phyloP scores from a whole-genome alignment of 2,797 vertebrate genomes.

The Euthynnus affinis region DNA sequence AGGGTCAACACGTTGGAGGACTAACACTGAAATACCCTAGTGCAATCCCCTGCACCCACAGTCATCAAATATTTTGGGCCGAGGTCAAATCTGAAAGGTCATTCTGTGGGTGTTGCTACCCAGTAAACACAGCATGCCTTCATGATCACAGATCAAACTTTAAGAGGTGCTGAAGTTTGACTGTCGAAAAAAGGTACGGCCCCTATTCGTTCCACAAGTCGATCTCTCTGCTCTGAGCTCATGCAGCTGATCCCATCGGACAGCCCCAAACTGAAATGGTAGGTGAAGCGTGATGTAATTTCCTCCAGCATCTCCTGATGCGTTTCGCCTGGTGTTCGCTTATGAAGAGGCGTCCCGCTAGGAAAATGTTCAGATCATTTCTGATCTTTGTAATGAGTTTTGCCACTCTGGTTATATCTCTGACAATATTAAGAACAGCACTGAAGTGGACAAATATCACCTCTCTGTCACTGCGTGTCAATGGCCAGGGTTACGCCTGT shows the following conservation, averaged over 20 bases:
- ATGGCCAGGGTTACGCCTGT: constrained; percentile 42
- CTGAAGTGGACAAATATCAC: constrained; percentile 62
- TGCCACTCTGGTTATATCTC: constrained; percentile 67
- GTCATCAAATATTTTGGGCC: constrained; percentile 66
- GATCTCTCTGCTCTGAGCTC: constrained; percentile 62
- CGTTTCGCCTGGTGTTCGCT: constrained; percentile 52
- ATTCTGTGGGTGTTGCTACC: constrained; percentile 29
- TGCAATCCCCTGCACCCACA: constrained; percentile 35
- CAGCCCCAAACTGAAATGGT: constrained; percentile 66
- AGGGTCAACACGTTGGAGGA: constrained; percentile 56
- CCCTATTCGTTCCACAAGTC: constrained; percentile 37
- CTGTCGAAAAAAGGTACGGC: constrained; percentile 41
- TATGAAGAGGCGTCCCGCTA: constrained; percentile 66
- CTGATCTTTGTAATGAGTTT: constrained; percentile 74
- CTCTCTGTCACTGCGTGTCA: constrained; percentile 48
- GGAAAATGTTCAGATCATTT: constrained; percentile 76
- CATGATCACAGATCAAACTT: constrained; percentile 49
- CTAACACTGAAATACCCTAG: constrained; percentile 38
- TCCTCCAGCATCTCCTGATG: constrained; percentile 66
- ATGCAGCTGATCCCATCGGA: constrained; percentile 73
- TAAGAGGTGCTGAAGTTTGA: constrained; percentile 63
- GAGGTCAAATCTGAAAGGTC: constrained; percentile 68
- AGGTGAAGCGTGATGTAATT: constrained; percentile 77
- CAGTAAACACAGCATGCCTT: constrained; percentile 62
- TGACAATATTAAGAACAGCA: constrained; percentile 66